A percentile compares a stretch with the other conserved stretches of the same genome.
phyloP scores from a whole-genome alignment of 2,797 vertebrate genomes.

The Columba guinea region DNA sequence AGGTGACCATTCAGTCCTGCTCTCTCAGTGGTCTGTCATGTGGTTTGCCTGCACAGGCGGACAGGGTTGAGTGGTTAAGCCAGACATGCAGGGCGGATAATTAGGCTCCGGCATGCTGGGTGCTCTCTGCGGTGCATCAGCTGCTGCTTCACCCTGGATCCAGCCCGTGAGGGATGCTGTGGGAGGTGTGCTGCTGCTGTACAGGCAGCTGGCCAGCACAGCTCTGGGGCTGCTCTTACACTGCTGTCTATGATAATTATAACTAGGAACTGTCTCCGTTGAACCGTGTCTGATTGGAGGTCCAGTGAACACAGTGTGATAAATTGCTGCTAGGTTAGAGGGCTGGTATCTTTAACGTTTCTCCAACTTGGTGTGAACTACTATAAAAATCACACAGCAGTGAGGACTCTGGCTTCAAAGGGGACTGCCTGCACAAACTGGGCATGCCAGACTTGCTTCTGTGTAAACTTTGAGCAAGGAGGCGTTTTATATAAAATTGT shows the following conservation, averaged over 20 bases:
- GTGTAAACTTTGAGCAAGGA: neutral
- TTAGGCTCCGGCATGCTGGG: accelerated
- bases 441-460: neutral
- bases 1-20: neutral
- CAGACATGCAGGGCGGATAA: accelerated
- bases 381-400: neutral
- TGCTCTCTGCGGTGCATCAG: neutral
- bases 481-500: neutral
- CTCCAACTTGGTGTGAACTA: neutral
- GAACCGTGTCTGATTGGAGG: neutral
- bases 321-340: conserved; percentile 37
- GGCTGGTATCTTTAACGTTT: conserved; percentile 33
- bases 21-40: neutral
- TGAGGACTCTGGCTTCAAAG: conserved; percentile 5
- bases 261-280: neutral
- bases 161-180: neutral
- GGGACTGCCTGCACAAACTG: neutral
- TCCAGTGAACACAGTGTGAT: neutral
- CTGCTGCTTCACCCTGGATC: neutral
- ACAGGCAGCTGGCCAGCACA: neutral
- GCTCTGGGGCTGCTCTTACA: neutral
- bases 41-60: neutral
- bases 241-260: neutral
- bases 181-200: accelerated
- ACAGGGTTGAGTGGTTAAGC: neutral